Base-by-base conservation (phyloP, 2,797 vertebrate genomes). In the Cossypha dichroa region DNA sequence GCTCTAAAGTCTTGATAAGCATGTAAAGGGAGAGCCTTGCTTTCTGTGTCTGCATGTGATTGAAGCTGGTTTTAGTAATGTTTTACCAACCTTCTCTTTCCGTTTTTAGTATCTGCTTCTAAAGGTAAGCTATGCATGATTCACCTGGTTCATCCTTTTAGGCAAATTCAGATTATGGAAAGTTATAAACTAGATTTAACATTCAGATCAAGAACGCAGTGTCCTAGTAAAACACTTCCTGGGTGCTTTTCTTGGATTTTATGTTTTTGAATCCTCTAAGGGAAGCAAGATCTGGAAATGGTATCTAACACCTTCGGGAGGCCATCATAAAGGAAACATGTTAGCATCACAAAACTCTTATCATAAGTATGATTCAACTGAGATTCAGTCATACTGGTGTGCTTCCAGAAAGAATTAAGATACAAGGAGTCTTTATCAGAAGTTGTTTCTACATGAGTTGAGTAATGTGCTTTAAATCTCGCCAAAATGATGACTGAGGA, bases 401-500 rank as follows among this genome's bases (percentile, higher is more conserved):
- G 38, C 26, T 84, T 94, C 79, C 92, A 89, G 40, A 64, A 86
- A 45, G 75, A 92, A 55, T 73, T 80, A 68, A 66, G 29, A 62
- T 81, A 63, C 60, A 58, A 92, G 60, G 80, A 77, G 36, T 2
- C 74, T 68, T 95, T 90, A 90, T 85, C 85, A 62, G 59, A 70
- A 64, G 41, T 33, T 89, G 43, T 91, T 95, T 64, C 93, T 88
- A 17, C 34, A 22, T 6, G 28, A 76, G n/a, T 73, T 96, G 76
- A 88, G 84, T 74, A 93, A 75, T 56, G 16, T 68, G 60, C 84
- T 88, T 91, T 91, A 94, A 79, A 93, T 90, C 45, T 23, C 58
- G 87, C 87, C 89, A 87, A 63, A 90, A 80, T 36, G 31, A 77
- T 76, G 51, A 92, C 67, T 20, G 75, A 91, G 38, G 74, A 68